Evolutionary conservation across 2,888 invertebrate species (phyloP).

Genomic region (Cybosia mesomella): DNA sequence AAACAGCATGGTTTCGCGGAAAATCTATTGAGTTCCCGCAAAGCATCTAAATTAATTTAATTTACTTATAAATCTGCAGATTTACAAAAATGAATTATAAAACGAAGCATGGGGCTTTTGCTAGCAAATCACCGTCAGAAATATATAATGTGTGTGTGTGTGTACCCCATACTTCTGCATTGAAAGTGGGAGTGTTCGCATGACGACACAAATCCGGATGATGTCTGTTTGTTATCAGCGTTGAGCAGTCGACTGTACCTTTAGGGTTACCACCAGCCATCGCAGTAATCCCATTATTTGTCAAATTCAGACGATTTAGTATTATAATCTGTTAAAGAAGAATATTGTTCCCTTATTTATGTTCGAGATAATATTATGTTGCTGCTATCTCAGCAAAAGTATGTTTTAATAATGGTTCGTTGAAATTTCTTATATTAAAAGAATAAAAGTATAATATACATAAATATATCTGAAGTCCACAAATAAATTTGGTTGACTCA

Average conservation of each 20-base stretch:
- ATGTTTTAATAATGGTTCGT: background rate
- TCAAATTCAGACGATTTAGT: slow-evolving; percentile 71
- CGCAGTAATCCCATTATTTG: slow-evolving; percentile 78
- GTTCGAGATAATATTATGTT: background rate
- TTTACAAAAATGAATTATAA: slow-evolving; percentile 24
- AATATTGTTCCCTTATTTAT: slow-evolving; percentile 23
- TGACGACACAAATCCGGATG: slow-evolving; percentile 87
- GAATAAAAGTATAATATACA: too few species aligned
- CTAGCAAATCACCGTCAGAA: slow-evolving; percentile 48
- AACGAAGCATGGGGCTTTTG: slow-evolving; percentile 27
- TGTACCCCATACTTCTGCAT: slow-evolving; percentile 40
- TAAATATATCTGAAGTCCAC: background rate
- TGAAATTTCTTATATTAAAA: background rate
- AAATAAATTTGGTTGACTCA: background rate
- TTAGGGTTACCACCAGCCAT: slow-evolving; percentile 71
- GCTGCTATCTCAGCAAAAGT: background rate
- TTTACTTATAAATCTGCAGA: slow-evolving; percentile 13
- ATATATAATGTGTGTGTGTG: slow-evolving; percentile 40
- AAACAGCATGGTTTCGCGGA: background rate
- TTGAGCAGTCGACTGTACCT: slow-evolving; percentile 78
- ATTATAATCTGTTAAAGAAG: slow-evolving; percentile 44
- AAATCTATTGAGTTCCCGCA: background rate
- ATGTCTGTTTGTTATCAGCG: slow-evolving; percentile 86
- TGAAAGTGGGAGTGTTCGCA: slow-evolving; percentile 64
- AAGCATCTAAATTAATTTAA: background rate